A percentile compares a stretch with the other conserved stretches of the same genome.
These are phyloP conservation scores for Portevinia maculata DNA, from an alignment of 2,888 invertebrate genomes.

Conservation along the genomic window DNA sequence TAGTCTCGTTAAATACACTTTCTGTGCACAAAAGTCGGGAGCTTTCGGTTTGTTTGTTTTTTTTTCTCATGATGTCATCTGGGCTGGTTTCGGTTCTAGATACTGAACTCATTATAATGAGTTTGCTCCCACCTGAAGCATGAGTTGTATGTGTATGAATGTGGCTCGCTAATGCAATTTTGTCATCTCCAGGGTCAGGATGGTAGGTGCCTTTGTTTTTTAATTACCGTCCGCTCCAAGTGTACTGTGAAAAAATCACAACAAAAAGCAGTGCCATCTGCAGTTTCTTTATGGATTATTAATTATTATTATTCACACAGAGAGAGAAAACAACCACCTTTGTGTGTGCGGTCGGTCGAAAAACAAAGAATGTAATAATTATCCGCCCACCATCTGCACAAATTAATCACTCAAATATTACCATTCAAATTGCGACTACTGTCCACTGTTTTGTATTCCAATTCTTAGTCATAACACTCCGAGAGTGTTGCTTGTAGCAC, in stretches of 20 bases:
- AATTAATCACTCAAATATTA: slow-evolving; percentile 15
- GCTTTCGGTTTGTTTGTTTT: neutral
- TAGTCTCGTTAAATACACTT: slow-evolving; percentile 53
- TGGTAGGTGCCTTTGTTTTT: slow-evolving; percentile 44
- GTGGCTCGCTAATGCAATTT: slow-evolving; percentile 48
- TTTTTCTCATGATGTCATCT: slow-evolving; percentile 60
- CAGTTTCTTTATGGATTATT: slow-evolving; percentile 60
- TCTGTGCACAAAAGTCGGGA: slow-evolving; percentile 9
- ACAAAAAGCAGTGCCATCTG: slow-evolving; percentile 33
- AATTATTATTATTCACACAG: slow-evolving; percentile 18
- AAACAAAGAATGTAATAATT: slow-evolving; percentile 72
- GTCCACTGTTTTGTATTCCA: slow-evolving; percentile 13
- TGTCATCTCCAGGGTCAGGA: slow-evolving; percentile 41
- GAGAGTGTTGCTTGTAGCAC: slow-evolving; percentile 10
- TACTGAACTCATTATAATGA: slow-evolving; percentile 51
- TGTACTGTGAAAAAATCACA: too few species aligned
- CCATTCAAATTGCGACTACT: neutral
- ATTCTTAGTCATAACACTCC: slow-evolving; percentile 46
- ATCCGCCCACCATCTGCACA: slow-evolving; percentile 51
- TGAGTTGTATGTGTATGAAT: slow-evolving; percentile 16
- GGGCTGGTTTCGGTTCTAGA: slow-evolving; percentile 44
- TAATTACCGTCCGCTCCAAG: slow-evolving; percentile 26
- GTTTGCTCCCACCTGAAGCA: slow-evolving; percentile 41
- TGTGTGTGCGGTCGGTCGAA: slow-evolving; percentile 31
- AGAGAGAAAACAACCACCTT: slow-evolving; percentile 30